Conservation (phyloP, 2,888 invertebrate genomes). For the Drosophila lacicola region DNA sequence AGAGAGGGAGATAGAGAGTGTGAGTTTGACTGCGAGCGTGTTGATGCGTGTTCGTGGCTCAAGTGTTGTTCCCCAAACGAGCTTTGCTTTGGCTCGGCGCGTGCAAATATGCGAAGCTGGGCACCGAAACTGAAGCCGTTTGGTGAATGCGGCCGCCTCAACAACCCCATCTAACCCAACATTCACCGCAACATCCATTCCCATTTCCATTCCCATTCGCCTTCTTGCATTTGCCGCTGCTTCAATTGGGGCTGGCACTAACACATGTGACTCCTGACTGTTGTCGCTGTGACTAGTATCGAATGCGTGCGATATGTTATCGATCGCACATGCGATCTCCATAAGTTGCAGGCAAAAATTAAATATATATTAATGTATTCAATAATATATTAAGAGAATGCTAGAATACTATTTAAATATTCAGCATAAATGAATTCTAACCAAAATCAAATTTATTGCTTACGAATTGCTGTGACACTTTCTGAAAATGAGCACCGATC, state of each 20-base stretch:
- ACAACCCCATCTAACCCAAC: conserved; percentile 18
- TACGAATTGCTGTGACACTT: too few relatives aligned
- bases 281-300: conserved; percentile 8
- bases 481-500: too few relatives aligned
- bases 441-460: too few relatives aligned
- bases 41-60: conserved; percentile 50
- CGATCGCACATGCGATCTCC: conserved; percentile 21
- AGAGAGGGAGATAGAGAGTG: not conserved
- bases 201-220: not conserved
- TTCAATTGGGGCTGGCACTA: conserved; percentile 31
- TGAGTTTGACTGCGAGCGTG: conserved; percentile 7
- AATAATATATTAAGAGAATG: too few relatives aligned
- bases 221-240: conserved; percentile 13
- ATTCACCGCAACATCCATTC: not conserved
- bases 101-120: conserved; percentile 67
- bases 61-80: conserved; percentile 53
- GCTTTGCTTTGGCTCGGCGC: conserved; percentile 64
- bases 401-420: too few relatives aligned
- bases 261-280: not conserved
- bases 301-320: conserved; percentile 30
- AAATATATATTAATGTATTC: too few relatives aligned
- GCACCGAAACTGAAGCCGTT: conserved; percentile 51
- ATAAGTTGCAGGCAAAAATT: too few relatives aligned
- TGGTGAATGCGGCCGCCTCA: conserved; percentile 26
- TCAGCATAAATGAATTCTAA: too few relatives aligned